Evolutionary conservation across 2,113 vertebrate genomes (phyloP).

Genomic region (Origma solitaria): DNA sequence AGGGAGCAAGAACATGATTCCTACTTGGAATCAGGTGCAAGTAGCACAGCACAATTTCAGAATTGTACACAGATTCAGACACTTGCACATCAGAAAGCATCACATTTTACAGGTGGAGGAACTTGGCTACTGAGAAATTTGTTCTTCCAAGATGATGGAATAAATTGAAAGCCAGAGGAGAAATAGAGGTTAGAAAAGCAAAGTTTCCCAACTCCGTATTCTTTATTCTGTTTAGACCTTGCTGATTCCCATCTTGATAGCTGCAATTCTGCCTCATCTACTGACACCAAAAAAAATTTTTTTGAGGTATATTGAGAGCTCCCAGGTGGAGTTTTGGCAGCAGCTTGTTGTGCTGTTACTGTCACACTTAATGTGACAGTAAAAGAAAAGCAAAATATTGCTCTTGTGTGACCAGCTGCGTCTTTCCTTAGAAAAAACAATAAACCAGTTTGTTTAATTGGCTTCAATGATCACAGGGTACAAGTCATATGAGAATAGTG

Average conservation of each 20-base stretch:
- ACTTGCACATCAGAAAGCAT: neutral
- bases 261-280: neutral
- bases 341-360: neutral
- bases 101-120: neutral
- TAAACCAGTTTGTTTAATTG: neutral
- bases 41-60: neutral
- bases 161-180: neutral
- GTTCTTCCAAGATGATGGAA: neutral
- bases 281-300: neutral
- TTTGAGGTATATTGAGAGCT: neutral
- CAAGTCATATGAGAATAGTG: neutral
- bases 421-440: neutral
- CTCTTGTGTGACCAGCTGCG: neutral
- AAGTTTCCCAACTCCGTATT: neutral
- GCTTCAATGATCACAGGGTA: conserved; percentile 1
- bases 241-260: neutral
- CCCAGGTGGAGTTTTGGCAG: neutral
- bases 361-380: neutral
- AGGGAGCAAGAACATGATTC: neutral
- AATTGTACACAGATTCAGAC: neutral
- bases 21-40: neutral
- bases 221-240: neutral
- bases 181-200: neutral
- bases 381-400: neutral
- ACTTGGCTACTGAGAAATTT: neutral